phyloP scores from a whole-genome alignment of 2,888 invertebrate genomes.

The Venusia cambrica region DNA sequence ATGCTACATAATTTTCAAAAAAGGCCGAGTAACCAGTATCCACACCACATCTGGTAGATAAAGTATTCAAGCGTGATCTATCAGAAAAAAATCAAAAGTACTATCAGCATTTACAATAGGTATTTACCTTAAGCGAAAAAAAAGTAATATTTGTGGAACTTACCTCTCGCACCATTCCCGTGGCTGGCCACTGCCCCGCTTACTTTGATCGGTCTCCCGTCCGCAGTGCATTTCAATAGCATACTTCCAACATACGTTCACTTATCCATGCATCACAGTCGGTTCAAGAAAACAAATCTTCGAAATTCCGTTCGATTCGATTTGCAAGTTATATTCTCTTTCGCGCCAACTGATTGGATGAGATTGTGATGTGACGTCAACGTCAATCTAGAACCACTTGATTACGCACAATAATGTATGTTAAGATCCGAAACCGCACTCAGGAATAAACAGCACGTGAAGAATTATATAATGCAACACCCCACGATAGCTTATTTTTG shows the following conservation, averaged over 20 bases:
- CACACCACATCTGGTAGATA: too few species aligned
- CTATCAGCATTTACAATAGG: too few species aligned
- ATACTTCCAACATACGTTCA: slow-evolving; percentile 62
- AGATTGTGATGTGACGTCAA: slow-evolving; percentile 70
- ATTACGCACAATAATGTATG: slow-evolving; percentile 46
- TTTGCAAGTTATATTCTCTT: slow-evolving; percentile 41
- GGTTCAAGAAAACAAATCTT: slow-evolving; percentile 46
- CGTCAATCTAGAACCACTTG: slow-evolving; percentile 66
- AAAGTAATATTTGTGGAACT: slow-evolving; percentile 34
- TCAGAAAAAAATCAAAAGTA: too few species aligned
- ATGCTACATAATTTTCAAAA: too few species aligned
- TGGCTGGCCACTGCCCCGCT: slow-evolving; percentile 64
- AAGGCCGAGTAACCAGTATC: too few species aligned
- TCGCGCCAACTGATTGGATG: slow-evolving; percentile 66
- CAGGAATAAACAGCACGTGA: slow-evolving; percentile 30
- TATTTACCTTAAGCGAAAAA: too few species aligned
- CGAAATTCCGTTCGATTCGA: slow-evolving; percentile 30
- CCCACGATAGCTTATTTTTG: too few species aligned
- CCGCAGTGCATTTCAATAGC: slow-evolving; percentile 77
- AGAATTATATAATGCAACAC: slow-evolving; percentile 49
- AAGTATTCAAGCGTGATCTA: too few species aligned
- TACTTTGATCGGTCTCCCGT: slow-evolving; percentile 76
- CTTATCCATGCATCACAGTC: slow-evolving; percentile 58
- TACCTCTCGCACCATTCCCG: slow-evolving; percentile 74
- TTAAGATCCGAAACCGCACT: too few species aligned